Conservation (phyloP, 2,113 vertebrate species). For the Stigmatopora nigra region DNA sequence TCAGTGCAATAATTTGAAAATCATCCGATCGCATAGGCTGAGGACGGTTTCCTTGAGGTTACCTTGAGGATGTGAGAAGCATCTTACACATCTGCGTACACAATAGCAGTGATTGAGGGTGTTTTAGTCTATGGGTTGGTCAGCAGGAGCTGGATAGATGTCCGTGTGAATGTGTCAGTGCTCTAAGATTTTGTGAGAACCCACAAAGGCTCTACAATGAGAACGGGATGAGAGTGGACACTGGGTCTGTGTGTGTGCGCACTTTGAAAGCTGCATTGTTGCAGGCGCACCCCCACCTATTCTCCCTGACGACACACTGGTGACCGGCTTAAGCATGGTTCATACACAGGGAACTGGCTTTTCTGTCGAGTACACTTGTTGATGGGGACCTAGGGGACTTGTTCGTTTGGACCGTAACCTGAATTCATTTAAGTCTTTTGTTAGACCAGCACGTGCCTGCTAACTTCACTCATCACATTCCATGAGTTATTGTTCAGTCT, state of each 20-base stretch:
- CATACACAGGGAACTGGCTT: constrained; percentile 44
- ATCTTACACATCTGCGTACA: constrained; percentile 18
- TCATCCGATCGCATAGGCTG: constrained; percentile 10
- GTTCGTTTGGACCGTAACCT: not conserved
- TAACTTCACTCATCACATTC: constrained; percentile 16
- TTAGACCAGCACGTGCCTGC: constrained; percentile 44
- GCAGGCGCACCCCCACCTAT: constrained; percentile 49
- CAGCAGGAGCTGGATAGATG: constrained; percentile 59
- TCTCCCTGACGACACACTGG: constrained; percentile 56
- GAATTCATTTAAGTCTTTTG: constrained; percentile 29
- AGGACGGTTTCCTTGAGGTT: constrained; percentile 8
- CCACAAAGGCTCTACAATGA: constrained; percentile 67
- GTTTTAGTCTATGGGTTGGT: constrained; percentile 45
- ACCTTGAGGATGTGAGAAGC: constrained; percentile 15
- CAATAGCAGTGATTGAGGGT: constrained; percentile 40
- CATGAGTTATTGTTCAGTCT: constrained; percentile 11
- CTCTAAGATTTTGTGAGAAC: constrained; percentile 60
- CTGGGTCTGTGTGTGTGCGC: constrained; percentile 57
- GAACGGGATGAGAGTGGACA: constrained; percentile 67
- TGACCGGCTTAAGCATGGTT: constrained; percentile 55
- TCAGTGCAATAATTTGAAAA: constrained; percentile 1
- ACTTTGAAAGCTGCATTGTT: constrained; percentile 72
- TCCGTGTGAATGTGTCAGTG: constrained; percentile 65
- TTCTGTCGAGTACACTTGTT: constrained; percentile 40
- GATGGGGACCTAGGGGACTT: constrained; percentile 5